Evolutionary conservation across 1,140 invertebrate species (phyloP).

Genomic region (Druon quercuslanigerum): DNA sequence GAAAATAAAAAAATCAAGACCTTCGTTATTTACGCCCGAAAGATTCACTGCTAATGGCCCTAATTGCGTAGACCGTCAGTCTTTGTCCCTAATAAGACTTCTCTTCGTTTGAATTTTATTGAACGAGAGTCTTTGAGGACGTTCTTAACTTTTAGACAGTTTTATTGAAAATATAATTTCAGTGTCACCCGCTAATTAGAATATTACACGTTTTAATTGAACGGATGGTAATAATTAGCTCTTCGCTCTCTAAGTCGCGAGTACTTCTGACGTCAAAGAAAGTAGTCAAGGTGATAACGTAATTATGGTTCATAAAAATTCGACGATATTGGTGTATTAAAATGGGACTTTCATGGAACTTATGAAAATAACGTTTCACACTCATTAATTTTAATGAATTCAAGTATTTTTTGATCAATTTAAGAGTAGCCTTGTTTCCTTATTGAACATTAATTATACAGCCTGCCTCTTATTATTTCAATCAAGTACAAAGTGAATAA

Average conservation of each 20-base stretch:
- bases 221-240: constrained; percentile 22
- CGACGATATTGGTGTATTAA: constrained; percentile 6
- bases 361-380: constrained; percentile 18
- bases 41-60: too few relatives aligned
- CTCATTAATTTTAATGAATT: constrained; percentile 8
- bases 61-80: too few relatives aligned
- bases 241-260: constrained; percentile 16
- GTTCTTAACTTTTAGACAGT: neutral
- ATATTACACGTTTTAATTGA: constrained; percentile 16
- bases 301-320: constrained; percentile 20
- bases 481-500: too few relatives aligned
- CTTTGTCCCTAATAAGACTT: too few relatives aligned
- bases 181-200: neutral
- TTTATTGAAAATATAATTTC: constrained; percentile 13
- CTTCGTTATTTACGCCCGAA: too few relatives aligned
- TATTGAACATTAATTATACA: neutral
- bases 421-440: neutral
- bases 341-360: constrained; percentile 4
- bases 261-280: constrained; percentile 27
- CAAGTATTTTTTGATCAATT: neutral
- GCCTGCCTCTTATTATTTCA: neutral
- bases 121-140: neutral
- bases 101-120: neutral
- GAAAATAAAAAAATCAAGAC: neutral
- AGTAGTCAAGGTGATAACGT: constrained; percentile 8